A percentile compares a stretch with the other conserved stretches of the same genome.
phyloP scores from a whole-genome alignment of 2,888 invertebrate genomes.

The Julus scanicus region DNA sequence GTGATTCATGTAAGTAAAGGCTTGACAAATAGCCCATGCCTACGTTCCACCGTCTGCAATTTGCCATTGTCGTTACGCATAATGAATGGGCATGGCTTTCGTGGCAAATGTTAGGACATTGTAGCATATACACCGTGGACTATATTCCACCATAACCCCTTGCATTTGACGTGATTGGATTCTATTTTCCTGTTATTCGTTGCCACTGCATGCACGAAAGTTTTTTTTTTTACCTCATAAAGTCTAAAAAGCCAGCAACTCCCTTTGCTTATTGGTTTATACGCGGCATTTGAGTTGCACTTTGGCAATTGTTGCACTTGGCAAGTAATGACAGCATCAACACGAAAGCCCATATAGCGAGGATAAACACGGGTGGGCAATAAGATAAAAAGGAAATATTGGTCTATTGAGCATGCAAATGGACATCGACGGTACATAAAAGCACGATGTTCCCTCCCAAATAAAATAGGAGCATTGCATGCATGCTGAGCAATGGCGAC shows the following conservation, averaged over 20 bases:
- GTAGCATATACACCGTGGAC: neutral
- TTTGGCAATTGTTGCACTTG: constrained; percentile 42
- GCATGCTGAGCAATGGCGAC: constrained; percentile 32
- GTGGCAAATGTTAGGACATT: constrained; percentile 21
- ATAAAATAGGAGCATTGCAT: constrained; percentile 20
- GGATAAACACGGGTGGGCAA: constrained; percentile 30
- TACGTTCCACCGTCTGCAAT: neutral
- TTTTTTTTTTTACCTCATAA: constrained; percentile 19
- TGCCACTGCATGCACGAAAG: neutral
- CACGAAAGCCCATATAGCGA: constrained; percentile 28
- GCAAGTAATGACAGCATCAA: constrained; percentile 34
- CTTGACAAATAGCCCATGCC: constrained; percentile 30
- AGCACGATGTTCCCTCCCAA: constrained; percentile 15
- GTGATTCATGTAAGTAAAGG: constrained; percentile 10
- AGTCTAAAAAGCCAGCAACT: constrained; percentile 37
- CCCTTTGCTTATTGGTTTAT: constrained; percentile 42
- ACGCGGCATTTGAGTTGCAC: constrained; percentile 39
- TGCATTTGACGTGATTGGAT: constrained; percentile 39
- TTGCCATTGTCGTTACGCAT: constrained; percentile 21
- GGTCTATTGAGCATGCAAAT: constrained; percentile 28
- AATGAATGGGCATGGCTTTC: constrained; percentile 36
- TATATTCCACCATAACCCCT: neutral
- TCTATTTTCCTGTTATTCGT: constrained; percentile 13
- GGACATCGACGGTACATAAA: constrained; percentile 36
- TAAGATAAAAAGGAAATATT: constrained; percentile 38